Evolutionary conservation across 1,140 invertebrate genomes (phyloP), one percentile per base, ranked within the genome.

Genomic region (Anastatus disparis): DNA sequence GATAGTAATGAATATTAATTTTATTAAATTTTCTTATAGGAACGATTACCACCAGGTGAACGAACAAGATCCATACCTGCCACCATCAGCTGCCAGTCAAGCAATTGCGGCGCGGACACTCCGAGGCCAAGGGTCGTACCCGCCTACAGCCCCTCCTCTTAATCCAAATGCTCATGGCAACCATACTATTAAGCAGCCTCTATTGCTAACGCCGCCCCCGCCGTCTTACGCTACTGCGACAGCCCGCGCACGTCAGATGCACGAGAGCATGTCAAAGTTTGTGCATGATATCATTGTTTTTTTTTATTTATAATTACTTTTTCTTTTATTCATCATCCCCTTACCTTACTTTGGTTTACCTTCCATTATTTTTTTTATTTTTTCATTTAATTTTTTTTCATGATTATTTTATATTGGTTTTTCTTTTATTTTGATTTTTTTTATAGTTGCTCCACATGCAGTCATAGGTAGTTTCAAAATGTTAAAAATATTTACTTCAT

Each of bases 11-110:
- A n/a, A n/a, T n/a, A n/a, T n/a, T n/a, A 24, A 42, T 2, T 13
- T 26, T 1, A 24, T 42, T 20, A 10, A 31, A 17, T 56, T 2
- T n/a, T 12, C 15, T 62, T 26, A 61, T 84, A 92, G 91, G 86
- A 89, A 89, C 78, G 91, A 92, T 82, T 91, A 91, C 81, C 87
- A 90, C 70, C 89, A 91, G 82, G 90, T 91, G 66, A 91, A 93
- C 77, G 92, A 93, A 76, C 90, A 90, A 76, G 91, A 93, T 82
- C 91, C 91, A 42, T 92, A 90, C 77, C 85, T 92, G 74, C 89
- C 91, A 27, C 89, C 89, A 29, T 86, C 87, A 52, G 88, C 89
- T 66, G 89, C 89, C 31, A 89, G 88, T 61, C 89, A 90, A 78
- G 89, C 89, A 44, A 90, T 90, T 76, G 89, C 88, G 74, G 89